Evolutionary conservation across 2,113 vertebrate genomes (phyloP).

Genomic region (Hippoglossus stenolepis): DNA sequence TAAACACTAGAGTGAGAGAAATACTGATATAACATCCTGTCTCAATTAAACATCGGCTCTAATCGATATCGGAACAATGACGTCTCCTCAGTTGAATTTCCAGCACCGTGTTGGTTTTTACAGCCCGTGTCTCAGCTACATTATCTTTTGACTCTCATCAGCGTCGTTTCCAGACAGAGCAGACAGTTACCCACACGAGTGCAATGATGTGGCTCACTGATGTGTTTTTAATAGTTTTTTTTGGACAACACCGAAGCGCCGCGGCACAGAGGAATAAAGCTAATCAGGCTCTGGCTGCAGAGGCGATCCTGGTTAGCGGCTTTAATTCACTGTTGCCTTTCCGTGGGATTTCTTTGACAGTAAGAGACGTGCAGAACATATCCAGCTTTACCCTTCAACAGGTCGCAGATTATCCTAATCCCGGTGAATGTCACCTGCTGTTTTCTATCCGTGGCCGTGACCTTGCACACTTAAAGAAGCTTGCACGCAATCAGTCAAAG

Average conservation of each 20-base stretch:
- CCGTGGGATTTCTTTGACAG: background rate
- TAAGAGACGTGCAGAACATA: background rate
- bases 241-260: background rate
- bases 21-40: too few relatives aligned
- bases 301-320: too few relatives aligned
- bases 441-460: conserved; percentile 12
- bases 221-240: background rate
- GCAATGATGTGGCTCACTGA: background rate
- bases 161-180: conserved; percentile 6
- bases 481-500: background rate
- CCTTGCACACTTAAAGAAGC: conserved; percentile 18
- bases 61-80: too few relatives aligned
- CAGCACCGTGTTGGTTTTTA: too few relatives aligned
- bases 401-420: conserved; percentile 53
- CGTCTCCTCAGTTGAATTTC: too few relatives aligned
- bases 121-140: background rate
- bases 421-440: conserved; percentile 25
- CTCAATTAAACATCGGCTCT: too few relatives aligned
- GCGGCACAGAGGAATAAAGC: background rate
- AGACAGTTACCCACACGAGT: background rate
- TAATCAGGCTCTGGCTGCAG: background rate
- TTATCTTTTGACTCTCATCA: conserved; percentile 9
- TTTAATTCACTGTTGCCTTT: background rate
- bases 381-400: background rate
- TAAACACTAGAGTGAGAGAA: too few relatives aligned